These are phyloP conservation scores for Rhynchomys soricoides DNA, from an alignment of 2,113 vertebrate species.

Conservation along the genomic window DNA sequence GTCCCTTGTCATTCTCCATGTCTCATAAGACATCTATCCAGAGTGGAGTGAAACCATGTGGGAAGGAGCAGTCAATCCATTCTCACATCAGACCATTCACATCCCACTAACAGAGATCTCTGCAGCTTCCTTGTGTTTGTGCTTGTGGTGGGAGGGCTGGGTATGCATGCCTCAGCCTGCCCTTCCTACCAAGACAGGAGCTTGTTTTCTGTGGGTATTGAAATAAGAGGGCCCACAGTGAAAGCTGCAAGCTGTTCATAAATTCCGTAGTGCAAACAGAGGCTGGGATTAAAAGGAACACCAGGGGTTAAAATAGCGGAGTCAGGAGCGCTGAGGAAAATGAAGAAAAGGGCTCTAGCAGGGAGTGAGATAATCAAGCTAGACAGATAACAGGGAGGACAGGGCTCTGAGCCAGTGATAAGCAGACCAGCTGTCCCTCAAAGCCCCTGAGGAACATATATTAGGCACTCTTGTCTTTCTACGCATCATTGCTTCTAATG, in stretches of 20 bases:
- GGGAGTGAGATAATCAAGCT: too few relatives aligned
- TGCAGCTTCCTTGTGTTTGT: not conserved
- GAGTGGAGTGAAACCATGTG: not conserved
- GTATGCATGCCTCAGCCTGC: not conserved
- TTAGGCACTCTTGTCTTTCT: not conserved
- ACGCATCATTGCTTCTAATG: not conserved
- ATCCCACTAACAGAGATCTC: not conserved
- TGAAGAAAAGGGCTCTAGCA: not conserved
- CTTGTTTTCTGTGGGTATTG: not conserved
- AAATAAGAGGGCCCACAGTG: not conserved
- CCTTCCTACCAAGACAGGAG: not conserved
- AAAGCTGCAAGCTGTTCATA: not conserved
- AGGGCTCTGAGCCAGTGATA: not conserved
- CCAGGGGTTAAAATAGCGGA: not conserved
- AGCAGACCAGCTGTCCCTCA: not conserved
- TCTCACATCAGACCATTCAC: not conserved
- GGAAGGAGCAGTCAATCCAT: not conserved
- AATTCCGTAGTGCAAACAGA: not conserved
- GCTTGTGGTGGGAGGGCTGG: accelerated
- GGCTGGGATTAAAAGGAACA: not conserved
- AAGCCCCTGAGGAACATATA: not conserved
- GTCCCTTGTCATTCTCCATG: not conserved
- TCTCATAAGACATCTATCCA: not conserved
- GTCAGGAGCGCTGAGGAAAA: not conserved
- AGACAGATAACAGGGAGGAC: not conserved